Base-by-base conservation (phyloP, 1,140 invertebrate genomes). In the Drosophila paulistorum region DNA sequence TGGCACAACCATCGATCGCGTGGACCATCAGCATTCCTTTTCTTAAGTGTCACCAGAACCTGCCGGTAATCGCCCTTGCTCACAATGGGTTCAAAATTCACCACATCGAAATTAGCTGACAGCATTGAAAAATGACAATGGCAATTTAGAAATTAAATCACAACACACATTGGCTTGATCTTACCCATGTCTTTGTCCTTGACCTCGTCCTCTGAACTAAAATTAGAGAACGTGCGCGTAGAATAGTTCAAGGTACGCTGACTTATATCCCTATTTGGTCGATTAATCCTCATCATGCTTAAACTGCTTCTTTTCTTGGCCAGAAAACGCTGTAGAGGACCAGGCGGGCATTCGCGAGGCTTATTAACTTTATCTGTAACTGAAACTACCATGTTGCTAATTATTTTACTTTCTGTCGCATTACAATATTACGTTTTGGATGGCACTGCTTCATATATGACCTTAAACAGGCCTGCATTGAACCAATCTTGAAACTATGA, bases 321-420 rank as follows among this genome's bases (percentile, higher is more conserved):
- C 7, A 58, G 13, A 13, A 58, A 33, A 58, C 55, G 55, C 26
- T 37, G 26, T 14, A 58, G 33, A 4, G 55, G 55, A 7, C 55
- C 55, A 30, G 55, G 55, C 55, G 55, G 55, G 9, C 26, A 58
- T n/a, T 33, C 26, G 2, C 55, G 55, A 7, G 55, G 26, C 4
- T 30, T 7, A 7, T 1, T 11, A 5, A 58, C 33, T 13, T 33
- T 58, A 7, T 10, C 55, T 58, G 55, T 11, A 58, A 58, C 1
- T 30, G 9, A 23, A 35, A 37, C 33, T 5, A 37, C 1, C 30
- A 0, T 7, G 6, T 30, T 7, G 1, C 0, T 30, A 33, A 14
- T 13, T 30, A 58, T 4, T 14, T 37, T 33, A 13, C 26, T 23
- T 23, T 0, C 7, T 51, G 17, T 10, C 2, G n/a, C 30, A 30